phyloP scores from a whole-genome alignment of 2,797 vertebrate genomes.

The Eospalax fontanierii region DNA sequence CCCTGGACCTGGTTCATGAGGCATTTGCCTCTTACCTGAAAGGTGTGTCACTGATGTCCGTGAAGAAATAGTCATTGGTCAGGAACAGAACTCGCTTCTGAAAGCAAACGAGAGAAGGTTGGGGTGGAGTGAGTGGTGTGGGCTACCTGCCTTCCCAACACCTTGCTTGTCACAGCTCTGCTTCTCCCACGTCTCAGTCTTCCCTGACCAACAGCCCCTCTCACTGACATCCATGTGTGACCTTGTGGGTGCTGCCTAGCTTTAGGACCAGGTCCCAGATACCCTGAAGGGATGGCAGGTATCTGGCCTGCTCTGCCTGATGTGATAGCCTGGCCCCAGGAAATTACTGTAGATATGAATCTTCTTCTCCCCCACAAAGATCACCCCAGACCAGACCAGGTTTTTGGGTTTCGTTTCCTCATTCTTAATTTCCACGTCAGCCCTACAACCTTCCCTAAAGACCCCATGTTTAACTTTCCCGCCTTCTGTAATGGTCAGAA shows the following conservation, averaged over 20 bases:
- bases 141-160: neutral
- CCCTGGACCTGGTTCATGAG: accelerated
- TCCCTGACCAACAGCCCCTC: neutral
- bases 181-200: neutral
- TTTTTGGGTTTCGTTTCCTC: too few relatives aligned
- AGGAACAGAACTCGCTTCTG: slow-evolving; percentile 96
- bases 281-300: too few relatives aligned
- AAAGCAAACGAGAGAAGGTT: slow-evolving; percentile 49
- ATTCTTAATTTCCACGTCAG: too few relatives aligned
- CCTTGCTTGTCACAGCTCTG: neutral
- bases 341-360: too few relatives aligned
- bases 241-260: neutral
- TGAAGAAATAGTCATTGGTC: slow-evolving; percentile 98
- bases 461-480: too few relatives aligned
- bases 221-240: neutral
- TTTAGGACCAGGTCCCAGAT: neutral
- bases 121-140: neutral
- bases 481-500: too few relatives aligned
- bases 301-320: too few relatives aligned
- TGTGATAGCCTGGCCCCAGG: too few relatives aligned
- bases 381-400: too few relatives aligned
- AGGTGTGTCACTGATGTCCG: slow-evolving; percentile 95
- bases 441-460: too few relatives aligned
- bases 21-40: slow-evolving; percentile 93
- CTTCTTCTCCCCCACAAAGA: too few relatives aligned